Evolutionary conservation across 1,140 invertebrate genomes (phyloP), one percentile per base, ranked within the genome.

Genomic region (Hylaeus volcanicus): DNA sequence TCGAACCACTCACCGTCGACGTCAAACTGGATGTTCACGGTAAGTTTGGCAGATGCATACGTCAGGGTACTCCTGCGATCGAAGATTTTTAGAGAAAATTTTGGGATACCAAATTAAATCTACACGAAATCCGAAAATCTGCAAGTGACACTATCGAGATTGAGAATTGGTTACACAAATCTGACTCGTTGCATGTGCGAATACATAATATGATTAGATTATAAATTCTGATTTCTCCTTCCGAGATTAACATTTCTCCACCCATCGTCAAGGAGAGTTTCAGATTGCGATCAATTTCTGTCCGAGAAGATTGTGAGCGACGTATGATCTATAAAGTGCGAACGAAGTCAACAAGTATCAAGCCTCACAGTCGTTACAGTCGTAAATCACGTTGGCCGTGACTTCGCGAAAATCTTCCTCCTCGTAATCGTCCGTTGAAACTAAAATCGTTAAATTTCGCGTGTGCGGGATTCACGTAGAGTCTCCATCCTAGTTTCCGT

Each of bases 1-100:
- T 95, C 43, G 93, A 94, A 70, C 95, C 96, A n/a, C 94, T 97
- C 63, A 94, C 94, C 58, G 90, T 93, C 83, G 94, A 94, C 89
- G 94, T 98, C 66, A 94, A 95, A 81, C 93, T 97, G 41, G 96
- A 98, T 91, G 95, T 98, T 70, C 95, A 97, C 94, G 97, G 97
- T 98, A 93, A 95, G 95, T 93, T 48, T 48, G 26, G 26, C 26
- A 26, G 26, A 26, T 26, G 26, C 26, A 26, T 26, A 26, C 26
- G 0, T 26, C 26, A 26, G 26, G 26, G 26, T 26, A 26, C 26
- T 26, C 26, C 26, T 26, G 26, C 26, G 26, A 26, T 26, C 26
- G 26, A 26, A 26, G 26, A 26, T 26, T 26, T 26, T 26, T 26
- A 0, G 26, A 26, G 26, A 26, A 26, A 26, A 26, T 26, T 26